phyloP scores from a whole-genome alignment of 2,797 vertebrate genomes.

The Cebuella pygmaea region DNA sequence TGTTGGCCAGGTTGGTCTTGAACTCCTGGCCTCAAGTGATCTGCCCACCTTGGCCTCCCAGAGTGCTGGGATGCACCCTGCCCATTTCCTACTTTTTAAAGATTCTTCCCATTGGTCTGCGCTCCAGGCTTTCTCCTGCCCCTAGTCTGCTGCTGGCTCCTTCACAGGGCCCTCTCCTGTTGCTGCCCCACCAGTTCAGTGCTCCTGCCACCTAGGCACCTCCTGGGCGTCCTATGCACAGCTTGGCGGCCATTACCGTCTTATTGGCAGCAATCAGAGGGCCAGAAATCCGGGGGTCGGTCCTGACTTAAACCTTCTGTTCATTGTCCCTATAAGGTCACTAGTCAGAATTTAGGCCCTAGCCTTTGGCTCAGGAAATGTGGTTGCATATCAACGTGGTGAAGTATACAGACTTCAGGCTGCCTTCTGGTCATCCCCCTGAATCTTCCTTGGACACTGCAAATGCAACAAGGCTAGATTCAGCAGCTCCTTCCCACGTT shows the following conservation, averaged over 20 bases:
- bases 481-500: not conserved
- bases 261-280: not conserved
- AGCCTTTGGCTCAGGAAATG: slow-evolving; percentile 31
- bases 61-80: too few relatives aligned
- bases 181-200: not conserved
- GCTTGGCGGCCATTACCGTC: not conserved
- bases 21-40: too few relatives aligned
- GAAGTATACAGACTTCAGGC: not conserved
- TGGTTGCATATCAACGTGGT: not conserved
- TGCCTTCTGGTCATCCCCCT: not conserved
- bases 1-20: too few relatives aligned
- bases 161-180: not conserved
- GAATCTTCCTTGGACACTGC: not conserved
- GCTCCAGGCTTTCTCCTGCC: not conserved
- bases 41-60: too few relatives aligned
- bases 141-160: not conserved
- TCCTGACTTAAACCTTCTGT: slow-evolving; percentile 25
- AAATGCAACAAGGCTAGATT: not conserved
- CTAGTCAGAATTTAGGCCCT: not conserved
- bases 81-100: not conserved
- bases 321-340: not conserved
- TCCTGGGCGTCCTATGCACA: slow-evolving; percentile 19
- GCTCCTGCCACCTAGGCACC: not conserved
- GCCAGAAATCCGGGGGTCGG: slow-evolving; percentile 42
- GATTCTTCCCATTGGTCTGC: not conserved